Evolutionary conservation across 2,113 vertebrate species (phyloP), one percentile per base, ranked within the genome.

Genomic region (Drymodes brunneopygia): DNA sequence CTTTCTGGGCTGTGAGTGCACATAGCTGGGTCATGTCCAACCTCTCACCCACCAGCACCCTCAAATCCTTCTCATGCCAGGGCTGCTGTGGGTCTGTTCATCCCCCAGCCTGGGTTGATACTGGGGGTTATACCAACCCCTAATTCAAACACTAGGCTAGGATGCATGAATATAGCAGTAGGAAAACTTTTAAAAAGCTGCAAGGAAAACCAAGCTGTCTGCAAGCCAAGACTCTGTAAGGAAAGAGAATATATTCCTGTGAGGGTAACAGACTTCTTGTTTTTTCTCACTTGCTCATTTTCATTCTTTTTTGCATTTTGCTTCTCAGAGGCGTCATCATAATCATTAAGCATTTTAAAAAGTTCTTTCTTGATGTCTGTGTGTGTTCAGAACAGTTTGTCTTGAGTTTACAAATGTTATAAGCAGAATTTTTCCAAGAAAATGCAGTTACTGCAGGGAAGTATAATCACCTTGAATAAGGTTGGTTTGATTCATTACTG

Each of bases 21-120:
- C 60, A 45, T 24, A 45, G 45, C 61, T 60, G 86, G 69, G 45
- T n/a, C 61, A 45, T 15, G 9, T 25, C 69, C 78, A 67, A n/a
- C n/a, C n/a, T 67, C n/a, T 67, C n/a, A 60, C 0, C 10, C 8
- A 33, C 10, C 18, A 45, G n/a, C 38, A 66, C 0, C 2, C 6
- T 9, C 4, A 9, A 53, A 2, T 8, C 13, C 28, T 10, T 8
- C 51, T 67, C 2, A 2, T 4, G 7, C 0, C 11, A 53, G 20
- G n/a, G 19, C 33, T 73, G 45, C 19, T 45, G 36, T 38, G 0
- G 4, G 33, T 3, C 45, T 74, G 19, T 29, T 58, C 33, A 73
- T 28, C 5, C 25, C 11, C 3, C 36, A 45, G 19, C 7, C 51
- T 51, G 9, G 38, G 20, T 7, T 88, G 44, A 23, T 45, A 40